These are phyloP conservation scores for Rattus norvegicus DNA, from an alignment of 2,113 vertebrate genomes.

Conservation along the genomic window GRCr8 NC_086023.1:101757001-101757500, in stretches of 20 bases:
- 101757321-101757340: conserved; percentile 8
- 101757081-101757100: background rate
- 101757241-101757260: background rate
- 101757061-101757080: background rate
- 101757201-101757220: background rate
- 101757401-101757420: background rate
- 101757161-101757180: background rate
- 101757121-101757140: background rate
- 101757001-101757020: background rate
- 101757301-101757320: background rate
- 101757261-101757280: background rate
- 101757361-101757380: background rate
- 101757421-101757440: background rate
- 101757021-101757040: background rate
- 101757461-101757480: background rate
- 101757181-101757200: background rate
- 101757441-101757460: background rate
- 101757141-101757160: background rate
- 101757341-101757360: background rate
- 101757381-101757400: background rate
- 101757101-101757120: background rate
- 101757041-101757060: background rate
- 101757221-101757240: background rate
- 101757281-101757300: conserved; percentile 4
- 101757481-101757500: background rate